These are phyloP conservation scores for Euproctis similis DNA, from an alignment of 2,888 invertebrate species.

Conservation along the genomic window DNA sequence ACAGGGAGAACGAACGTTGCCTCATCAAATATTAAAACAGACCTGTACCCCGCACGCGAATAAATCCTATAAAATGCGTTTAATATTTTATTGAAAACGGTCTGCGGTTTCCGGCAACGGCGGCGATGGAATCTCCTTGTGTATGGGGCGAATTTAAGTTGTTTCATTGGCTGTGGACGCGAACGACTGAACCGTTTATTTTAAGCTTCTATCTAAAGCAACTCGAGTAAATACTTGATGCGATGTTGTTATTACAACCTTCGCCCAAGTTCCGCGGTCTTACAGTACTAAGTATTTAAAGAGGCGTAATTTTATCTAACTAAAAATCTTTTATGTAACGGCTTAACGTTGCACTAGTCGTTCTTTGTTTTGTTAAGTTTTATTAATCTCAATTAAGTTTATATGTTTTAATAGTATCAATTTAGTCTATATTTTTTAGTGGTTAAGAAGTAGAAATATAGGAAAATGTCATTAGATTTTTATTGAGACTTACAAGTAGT, in stretches of 20 bases:
- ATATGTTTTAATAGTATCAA: no score
- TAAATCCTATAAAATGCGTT: slow-evolving; percentile 61
- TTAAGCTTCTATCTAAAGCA: slow-evolving; percentile 30
- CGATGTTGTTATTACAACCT: slow-evolving; percentile 33
- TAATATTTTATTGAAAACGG: slow-evolving; percentile 70
- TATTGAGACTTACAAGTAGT: no score
- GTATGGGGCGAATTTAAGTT: no score
- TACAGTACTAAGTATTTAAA: no score
- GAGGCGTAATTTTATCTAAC: no score
- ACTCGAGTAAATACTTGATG: slow-evolving; percentile 46
- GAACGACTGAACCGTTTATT: slow-evolving; percentile 23
- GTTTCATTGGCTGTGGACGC: slow-evolving; percentile 45
- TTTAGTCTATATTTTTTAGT: no score
- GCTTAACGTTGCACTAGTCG: no score
- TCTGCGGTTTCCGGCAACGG: slow-evolving; percentile 54
- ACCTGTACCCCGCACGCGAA: slow-evolving; percentile 41
- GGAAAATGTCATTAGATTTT: no score
- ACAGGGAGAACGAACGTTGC: slow-evolving; percentile 32
- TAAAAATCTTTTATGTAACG: no score
- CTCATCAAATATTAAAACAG: slow-evolving; percentile 63
- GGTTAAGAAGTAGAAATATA: no score
- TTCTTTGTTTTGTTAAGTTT: no score
- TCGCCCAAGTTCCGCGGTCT: slow-evolving; percentile 20
- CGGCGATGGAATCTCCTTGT: slow-evolving; percentile 53
- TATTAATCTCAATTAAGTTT: no score